These are phyloP conservation scores for Pristionchus mayeri DNA, from an alignment of 2,888 invertebrate species.

Conservation along the genomic window DNA sequence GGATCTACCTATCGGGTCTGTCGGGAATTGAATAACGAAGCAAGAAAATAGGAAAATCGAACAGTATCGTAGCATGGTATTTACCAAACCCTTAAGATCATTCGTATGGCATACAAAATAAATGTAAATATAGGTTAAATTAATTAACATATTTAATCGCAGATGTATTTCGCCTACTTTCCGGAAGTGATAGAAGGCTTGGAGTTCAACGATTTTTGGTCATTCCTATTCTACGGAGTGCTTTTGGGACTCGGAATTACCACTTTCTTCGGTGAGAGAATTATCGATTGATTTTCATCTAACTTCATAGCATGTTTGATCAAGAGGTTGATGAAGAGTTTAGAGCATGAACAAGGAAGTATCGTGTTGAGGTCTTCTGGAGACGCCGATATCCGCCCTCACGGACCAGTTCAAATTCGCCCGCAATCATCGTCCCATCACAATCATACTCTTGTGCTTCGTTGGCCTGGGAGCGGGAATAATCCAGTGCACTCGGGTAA, in stretches of 20 bases:
- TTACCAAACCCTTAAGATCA: no score
- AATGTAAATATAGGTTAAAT: no score
- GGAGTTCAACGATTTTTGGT: neutral
- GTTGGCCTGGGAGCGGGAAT: neutral
- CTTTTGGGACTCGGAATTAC: neutral
- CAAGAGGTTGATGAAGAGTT: no score
- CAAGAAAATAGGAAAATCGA: no score
- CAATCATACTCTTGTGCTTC: neutral
- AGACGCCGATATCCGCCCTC: constrained; percentile 9
- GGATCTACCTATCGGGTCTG: no score
- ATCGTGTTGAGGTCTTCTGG: constrained; percentile 2
- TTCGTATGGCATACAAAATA: no score
- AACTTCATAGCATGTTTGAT: no score
- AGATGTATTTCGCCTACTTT: neutral
- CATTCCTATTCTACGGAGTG: neutral
- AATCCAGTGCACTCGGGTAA: constrained; percentile 1
- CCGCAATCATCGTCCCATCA: neutral
- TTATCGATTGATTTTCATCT: no score
- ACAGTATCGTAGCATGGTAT: no score
- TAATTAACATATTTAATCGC: no score
- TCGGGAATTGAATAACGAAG: no score
- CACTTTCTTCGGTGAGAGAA: neutral
- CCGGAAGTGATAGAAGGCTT: neutral
- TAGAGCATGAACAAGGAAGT: no score
- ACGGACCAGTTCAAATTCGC: constrained; percentile 18